phyloP scores from a whole-genome alignment of 2,797 vertebrate species.

The Nyctibius grandis region DNA sequence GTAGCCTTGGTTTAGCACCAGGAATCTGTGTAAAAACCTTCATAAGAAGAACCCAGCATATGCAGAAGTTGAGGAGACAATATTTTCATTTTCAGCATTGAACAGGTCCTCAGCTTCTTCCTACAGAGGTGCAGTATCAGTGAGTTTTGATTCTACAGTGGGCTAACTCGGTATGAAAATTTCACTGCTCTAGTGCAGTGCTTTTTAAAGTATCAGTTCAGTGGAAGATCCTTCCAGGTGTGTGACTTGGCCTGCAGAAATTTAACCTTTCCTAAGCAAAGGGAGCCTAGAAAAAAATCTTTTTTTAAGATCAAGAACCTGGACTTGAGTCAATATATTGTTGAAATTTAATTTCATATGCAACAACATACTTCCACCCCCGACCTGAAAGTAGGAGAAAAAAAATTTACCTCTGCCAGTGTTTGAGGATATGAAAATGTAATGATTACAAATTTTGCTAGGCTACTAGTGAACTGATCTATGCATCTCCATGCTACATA shows the following conservation, averaged over 20 bases:
- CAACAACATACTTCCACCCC: background rate
- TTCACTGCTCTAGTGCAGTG: background rate
- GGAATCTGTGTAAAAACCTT: background rate
- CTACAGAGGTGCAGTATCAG: background rate
- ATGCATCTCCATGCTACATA: background rate
- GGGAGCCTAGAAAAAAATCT: background rate
- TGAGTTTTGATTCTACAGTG: background rate
- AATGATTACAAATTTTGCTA: background rate
- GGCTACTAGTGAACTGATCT: background rate
- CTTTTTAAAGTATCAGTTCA: background rate
- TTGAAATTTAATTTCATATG: background rate
- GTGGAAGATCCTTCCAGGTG: background rate
- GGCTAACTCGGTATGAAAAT: background rate
- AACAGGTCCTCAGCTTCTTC: background rate
- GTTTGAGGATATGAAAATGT: background rate
- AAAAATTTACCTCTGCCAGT: background rate
- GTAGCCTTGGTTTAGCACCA: background rate
- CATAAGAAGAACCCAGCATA: background rate
- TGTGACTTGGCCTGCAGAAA: background rate
- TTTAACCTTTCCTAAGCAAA: background rate
- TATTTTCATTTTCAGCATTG: background rate
- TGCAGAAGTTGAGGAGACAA: background rate
- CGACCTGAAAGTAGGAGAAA: background rate
- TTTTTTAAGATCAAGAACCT: background rate
- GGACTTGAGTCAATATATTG: background rate